Evolutionary conservation across 2,797 vertebrate genomes (phyloP).

Genomic region (Rhadinocentrus ornatus): DNA sequence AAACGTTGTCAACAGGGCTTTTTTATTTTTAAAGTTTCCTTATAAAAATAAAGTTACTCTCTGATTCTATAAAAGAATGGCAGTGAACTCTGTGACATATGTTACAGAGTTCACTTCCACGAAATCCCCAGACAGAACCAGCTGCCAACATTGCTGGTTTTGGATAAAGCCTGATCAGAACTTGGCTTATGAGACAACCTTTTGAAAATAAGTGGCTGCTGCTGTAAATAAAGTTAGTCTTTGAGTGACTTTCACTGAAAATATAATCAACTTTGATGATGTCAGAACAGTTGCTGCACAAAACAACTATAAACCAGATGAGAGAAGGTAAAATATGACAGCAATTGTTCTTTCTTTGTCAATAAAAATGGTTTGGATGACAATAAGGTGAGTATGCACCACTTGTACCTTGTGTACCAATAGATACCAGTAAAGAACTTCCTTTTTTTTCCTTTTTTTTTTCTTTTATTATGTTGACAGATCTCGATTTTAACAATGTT

Average conservation of each 20-base stretch:
- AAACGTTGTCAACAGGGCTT: background rate
- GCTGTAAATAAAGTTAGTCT: background rate
- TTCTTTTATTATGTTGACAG: too few relatives aligned
- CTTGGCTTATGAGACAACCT: background rate
- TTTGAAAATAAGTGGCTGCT: background rate
- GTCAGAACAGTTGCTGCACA: background rate
- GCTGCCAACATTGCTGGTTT: background rate
- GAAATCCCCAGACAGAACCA: background rate
- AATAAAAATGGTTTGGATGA: background rate
- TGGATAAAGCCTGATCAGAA: background rate
- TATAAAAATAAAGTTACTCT: background rate
- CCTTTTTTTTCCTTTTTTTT: background rate
- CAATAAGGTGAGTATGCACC: background rate
- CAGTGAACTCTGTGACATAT: background rate
- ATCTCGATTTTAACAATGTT: too few relatives aligned
- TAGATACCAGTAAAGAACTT: background rate
- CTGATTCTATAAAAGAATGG: background rate
- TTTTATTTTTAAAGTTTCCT: too few relatives aligned
- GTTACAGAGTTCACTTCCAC: background rate
- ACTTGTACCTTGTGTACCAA: background rate
- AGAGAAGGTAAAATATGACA: background rate
- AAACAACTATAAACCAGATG: background rate
- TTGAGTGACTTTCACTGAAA: background rate
- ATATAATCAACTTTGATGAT: background rate
- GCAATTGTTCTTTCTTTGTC: background rate